A percentile compares a stretch with the other conserved stretches of the same genome.
Evolutionary conservation across 1,140 invertebrate species (phyloP).

Genomic region (Temnothorax curvispinosus): DNA sequence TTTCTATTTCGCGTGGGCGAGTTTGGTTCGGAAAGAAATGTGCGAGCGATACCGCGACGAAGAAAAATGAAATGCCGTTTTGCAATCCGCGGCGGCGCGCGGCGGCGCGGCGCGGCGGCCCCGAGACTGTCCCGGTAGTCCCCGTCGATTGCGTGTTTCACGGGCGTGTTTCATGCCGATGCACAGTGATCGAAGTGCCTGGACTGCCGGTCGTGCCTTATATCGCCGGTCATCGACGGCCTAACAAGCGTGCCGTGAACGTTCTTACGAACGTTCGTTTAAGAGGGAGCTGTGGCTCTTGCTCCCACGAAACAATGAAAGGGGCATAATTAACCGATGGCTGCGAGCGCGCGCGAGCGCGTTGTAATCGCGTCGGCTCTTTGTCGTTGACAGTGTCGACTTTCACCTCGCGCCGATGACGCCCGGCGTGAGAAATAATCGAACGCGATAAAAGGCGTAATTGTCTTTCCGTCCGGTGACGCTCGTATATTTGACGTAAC

Average conservation of each 20-base stretch:
- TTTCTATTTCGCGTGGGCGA: conserved; percentile 63
- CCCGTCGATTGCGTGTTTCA: conserved; percentile 39
- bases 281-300: neutral
- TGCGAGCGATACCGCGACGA: neutral
- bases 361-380: neutral
- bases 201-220: conserved; percentile 18
- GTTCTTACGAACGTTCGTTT: conserved; percentile 13
- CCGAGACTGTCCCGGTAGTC: conserved; percentile 7
- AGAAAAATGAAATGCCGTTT: conserved; percentile 37
- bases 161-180: conserved; percentile 29
- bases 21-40: neutral
- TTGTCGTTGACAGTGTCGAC: conserved; percentile 22
- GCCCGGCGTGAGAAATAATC: conserved; percentile 45
- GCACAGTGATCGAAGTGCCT: conserved; percentile 41
- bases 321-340: conserved; percentile 42
- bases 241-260: conserved; percentile 31
- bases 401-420: conserved; percentile 40
- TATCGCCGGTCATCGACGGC: conserved; percentile 34
- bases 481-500: conserved; percentile 17
- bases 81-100: conserved; percentile 18
- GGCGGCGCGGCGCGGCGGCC: neutral
- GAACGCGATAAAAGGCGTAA: neutral
- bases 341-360: neutral
- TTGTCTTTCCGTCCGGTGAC: neutral
- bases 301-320: conserved; percentile 24